These are phyloP conservation scores for Butastur rufipennis DNA, from an alignment of 2,113 vertebrate species.

Conservation along the genomic window DNA sequence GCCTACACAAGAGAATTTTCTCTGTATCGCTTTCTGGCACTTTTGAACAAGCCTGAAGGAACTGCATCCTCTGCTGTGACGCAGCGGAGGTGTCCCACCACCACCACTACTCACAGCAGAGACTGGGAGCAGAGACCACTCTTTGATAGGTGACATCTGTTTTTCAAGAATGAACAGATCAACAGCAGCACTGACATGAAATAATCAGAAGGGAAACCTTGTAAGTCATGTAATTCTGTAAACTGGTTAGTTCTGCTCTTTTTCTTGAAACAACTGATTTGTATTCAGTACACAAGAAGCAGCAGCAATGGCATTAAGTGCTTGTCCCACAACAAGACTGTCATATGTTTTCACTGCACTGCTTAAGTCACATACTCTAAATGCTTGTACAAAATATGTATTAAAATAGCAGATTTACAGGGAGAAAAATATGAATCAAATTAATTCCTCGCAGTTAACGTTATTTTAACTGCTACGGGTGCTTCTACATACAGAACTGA, in stretches of 20 bases:
- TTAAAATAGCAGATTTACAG: not conserved
- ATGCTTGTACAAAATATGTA: not conserved
- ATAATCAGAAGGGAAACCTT: not conserved
- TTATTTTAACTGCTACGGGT: not conserved
- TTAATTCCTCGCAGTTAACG: not conserved
- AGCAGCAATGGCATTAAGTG: not conserved
- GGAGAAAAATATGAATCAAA: not conserved
- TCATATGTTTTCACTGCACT: not conserved
- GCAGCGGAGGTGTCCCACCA: not conserved
- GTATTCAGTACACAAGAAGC: not conserved
- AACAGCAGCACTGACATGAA: not conserved
- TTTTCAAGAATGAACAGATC: not conserved
- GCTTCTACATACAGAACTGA: not conserved
- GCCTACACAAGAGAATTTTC: not conserved
- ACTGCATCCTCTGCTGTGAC: not conserved
- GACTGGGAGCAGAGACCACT: not conserved
- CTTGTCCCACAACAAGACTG: not conserved
- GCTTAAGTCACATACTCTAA: not conserved
- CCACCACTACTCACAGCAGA: accelerated
- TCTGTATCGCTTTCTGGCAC: not conserved
- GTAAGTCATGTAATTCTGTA: not conserved
- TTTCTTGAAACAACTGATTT: not conserved
- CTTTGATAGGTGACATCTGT: accelerated
- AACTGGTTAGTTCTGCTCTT: not conserved
- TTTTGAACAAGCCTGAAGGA: not conserved